Percentiles rank a stretch among this genome's conserved stretches.
phyloP scores from a whole-genome alignment of 2,888 invertebrate species.

The Girardia tigrina region DNA sequence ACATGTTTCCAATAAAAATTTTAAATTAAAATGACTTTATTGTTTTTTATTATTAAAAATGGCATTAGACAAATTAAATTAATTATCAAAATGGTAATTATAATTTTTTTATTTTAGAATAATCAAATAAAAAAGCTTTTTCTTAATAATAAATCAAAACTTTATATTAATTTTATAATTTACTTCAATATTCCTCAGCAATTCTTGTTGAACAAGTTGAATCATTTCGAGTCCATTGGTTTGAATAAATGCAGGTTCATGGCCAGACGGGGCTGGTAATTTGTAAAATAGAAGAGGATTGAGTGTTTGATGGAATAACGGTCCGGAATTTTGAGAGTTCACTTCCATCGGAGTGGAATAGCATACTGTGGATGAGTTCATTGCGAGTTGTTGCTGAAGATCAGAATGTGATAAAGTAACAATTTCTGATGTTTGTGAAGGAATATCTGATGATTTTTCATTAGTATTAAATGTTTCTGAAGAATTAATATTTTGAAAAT shows the following conservation, averaged over 20 bases:
- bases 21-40: too few relatives aligned
- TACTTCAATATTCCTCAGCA: background rate
- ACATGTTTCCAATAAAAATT: too few relatives aligned
- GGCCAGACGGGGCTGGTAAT: background rate
- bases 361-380: background rate
- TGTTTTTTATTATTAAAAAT: too few relatives aligned
- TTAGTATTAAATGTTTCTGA: background rate
- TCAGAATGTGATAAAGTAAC: background rate
- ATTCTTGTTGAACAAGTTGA: constrained; percentile 1
- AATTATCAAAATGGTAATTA: too few relatives aligned
- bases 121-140: too few relatives aligned
- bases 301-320: background rate
- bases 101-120: too few relatives aligned
- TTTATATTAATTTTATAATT: too few relatives aligned
- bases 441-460: background rate
- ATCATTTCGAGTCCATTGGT: constrained; percentile 23
- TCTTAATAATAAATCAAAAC: too few relatives aligned
- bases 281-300: constrained; percentile 12
- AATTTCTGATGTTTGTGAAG: background rate
- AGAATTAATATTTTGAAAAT: background rate
- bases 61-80: too few relatives aligned
- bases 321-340: background rate
- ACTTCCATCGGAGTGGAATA: background rate
- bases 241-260: background rate
- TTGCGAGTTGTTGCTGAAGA: background rate